Conservation (phyloP, 2,888 invertebrate species). For the Perizoma flavofasciatum region DNA sequence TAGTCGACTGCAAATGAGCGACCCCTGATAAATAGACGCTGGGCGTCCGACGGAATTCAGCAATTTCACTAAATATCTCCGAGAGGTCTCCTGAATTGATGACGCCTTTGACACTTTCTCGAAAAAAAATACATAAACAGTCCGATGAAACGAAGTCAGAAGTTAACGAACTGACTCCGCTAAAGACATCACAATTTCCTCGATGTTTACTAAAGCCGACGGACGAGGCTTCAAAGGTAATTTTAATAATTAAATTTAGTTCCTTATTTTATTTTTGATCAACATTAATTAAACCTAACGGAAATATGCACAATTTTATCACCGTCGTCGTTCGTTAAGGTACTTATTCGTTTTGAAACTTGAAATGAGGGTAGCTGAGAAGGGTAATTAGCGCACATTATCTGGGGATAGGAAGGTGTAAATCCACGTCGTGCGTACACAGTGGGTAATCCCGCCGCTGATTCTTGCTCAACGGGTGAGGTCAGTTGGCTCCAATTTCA, state of each 20-base stretch:
- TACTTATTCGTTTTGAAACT: slow-evolving; percentile 3
- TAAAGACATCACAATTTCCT: slow-evolving; percentile 37
- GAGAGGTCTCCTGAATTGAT: slow-evolving; percentile 13
- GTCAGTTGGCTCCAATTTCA: slow-evolving; percentile 13
- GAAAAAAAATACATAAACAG: slow-evolving; percentile 20
- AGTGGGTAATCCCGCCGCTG: slow-evolving; percentile 4
- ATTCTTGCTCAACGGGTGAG: slow-evolving; percentile 14
- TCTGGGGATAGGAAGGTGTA: slow-evolving; percentile 8
- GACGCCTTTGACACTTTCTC: slow-evolving; percentile 26
- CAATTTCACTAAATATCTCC: slow-evolving; percentile 16
- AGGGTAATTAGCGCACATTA: slow-evolving; percentile 12
- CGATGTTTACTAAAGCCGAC: slow-evolving; percentile 30
- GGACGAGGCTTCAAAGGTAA: slow-evolving; percentile 27
- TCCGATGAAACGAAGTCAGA: slow-evolving; percentile 12
- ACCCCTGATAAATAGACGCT: neutral
- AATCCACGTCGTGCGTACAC: neutral
- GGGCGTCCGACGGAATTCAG: slow-evolving; percentile 4
- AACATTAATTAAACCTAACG: too few relatives aligned
- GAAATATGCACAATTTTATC: too few relatives aligned
- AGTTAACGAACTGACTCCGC: slow-evolving; percentile 39
- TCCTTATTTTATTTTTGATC: slow-evolving; percentile 15
- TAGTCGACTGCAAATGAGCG: slow-evolving; percentile 3
- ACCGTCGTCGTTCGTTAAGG: neutral
- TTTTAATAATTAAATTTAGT: slow-evolving; percentile 29
- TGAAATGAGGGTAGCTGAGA: slow-evolving; percentile 20